These are phyloP conservation scores for Ciconia nigra DNA, from an alignment of 2,797 vertebrate species.

Conservation along the genomic window DNA sequence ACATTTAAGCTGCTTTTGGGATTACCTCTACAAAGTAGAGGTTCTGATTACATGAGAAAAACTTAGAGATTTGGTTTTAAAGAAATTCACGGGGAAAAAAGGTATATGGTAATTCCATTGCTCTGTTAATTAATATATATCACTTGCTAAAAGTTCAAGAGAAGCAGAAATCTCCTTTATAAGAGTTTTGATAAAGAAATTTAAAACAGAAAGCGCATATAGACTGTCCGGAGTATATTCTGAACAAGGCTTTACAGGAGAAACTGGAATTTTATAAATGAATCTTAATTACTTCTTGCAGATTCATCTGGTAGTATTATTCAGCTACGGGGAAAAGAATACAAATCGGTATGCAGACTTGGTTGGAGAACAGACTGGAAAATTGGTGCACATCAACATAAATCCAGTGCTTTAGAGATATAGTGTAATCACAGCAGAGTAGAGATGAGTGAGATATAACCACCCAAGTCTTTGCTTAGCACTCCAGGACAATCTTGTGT, in stretches of 20 bases:
- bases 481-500: not conserved
- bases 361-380: not conserved
- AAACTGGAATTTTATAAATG: not conserved
- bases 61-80: not conserved
- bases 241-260: not conserved
- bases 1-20: not conserved
- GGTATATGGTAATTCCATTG: not conserved
- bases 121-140: not conserved
- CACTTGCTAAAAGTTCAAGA: not conserved
- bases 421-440: not conserved
- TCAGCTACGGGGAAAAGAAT: not conserved
- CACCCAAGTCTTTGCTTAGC: not conserved
- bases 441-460: not conserved
- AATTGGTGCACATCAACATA: not conserved
- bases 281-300: not conserved
- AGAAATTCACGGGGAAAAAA: not conserved
- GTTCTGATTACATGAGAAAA: not conserved
- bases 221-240: not conserved
- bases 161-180: not conserved
- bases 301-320: not conserved
- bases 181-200: not conserved
- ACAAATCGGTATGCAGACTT: not conserved
- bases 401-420: not conserved
- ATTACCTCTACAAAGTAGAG: not conserved
- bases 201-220: not conserved